Percentiles rank a stretch among this genome's conserved stretches.
Evolutionary conservation across 2,888 invertebrate genomes (phyloP).

Genomic region (Plagodis dolabraria): DNA sequence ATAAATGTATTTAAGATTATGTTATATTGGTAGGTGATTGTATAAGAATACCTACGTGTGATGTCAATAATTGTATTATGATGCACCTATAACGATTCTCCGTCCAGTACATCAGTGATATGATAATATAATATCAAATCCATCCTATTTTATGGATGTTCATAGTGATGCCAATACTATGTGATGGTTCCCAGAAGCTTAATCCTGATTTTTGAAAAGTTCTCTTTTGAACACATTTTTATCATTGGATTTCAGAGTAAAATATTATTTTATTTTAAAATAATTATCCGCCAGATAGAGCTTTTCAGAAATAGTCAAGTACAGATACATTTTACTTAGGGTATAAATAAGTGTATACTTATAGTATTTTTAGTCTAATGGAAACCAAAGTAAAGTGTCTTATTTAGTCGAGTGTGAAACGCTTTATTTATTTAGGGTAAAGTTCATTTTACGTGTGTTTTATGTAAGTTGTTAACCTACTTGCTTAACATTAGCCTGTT

Average conservation of each 20-base stretch:
- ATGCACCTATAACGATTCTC: background rate
- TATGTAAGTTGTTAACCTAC: background rate
- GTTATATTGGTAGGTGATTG: constrained; percentile 3
- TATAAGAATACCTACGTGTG: background rate
- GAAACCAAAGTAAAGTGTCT: constrained; percentile 82
- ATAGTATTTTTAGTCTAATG: constrained; percentile 61
- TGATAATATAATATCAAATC: too few species aligned
- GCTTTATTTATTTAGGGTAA: constrained; percentile 76
- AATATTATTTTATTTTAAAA: too few species aligned
- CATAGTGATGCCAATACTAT: too few species aligned
- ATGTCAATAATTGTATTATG: background rate
- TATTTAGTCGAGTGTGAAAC: constrained; percentile 81
- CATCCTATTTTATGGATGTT: too few species aligned
- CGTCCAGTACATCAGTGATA: background rate
- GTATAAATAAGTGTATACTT: background rate
- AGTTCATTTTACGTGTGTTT: constrained; percentile 6
- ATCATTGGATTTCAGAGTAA: too few species aligned
- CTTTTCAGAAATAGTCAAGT: background rate
- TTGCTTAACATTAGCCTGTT: too few species aligned
- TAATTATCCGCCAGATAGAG: background rate
- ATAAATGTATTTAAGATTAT: background rate
- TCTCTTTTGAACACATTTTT: too few species aligned
- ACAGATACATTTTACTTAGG: background rate
- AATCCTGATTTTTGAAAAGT: too few species aligned
- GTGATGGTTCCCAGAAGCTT: too few species aligned